Base-by-base conservation (phyloP, 2,888 invertebrate genomes). In the Drosophila eohydei region DNA sequence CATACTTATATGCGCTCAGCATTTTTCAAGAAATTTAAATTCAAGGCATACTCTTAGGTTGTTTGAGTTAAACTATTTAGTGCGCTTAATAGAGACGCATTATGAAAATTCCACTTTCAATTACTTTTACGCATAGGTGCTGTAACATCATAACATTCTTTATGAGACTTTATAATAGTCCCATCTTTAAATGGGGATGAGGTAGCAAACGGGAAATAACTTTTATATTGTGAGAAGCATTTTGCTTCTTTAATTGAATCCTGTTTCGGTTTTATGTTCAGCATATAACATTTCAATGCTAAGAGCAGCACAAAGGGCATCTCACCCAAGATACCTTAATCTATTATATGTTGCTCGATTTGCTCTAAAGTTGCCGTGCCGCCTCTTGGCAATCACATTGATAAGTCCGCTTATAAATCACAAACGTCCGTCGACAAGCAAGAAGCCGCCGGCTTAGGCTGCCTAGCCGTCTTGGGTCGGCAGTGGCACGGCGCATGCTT, bases 381-480 rank as follows among this genome's bases (percentile, higher is more conserved):
- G 44, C 38, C 41, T 38, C 48, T 30, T 50, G 21, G 71, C 64
- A 81, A 87, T 87, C 81, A 80, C 80, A 81, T 71, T 83, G 74
- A 83, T 88, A 83, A 88, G 81, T 85, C 74, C 80, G 86, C 88
- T 85, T 88, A 89, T 88, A 89, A 88, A 88, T 89, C 87, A 89
- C 72, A 82, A 88, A 71, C 64, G 81, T 58, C 69, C 66, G 48
- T 50, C 58, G 65, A 64, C 66, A 14, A 52, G 51, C 26, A 62
- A 44, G 70, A 30, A 70, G 71, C 60, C 32, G 50, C 7, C 34
- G 8, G 50, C 71, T 34, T 54, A 44, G 57, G 54, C 21, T 69
- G 60, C 46, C 48, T 51, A 56, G 38, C 21, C 9, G 36, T 32
- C 32, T 26, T 8, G 40, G 40, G 28, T 36, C 41, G 41, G 28